phyloP scores from a whole-genome alignment of 2,888 invertebrate species.

The Polydesmus complanatus region DNA sequence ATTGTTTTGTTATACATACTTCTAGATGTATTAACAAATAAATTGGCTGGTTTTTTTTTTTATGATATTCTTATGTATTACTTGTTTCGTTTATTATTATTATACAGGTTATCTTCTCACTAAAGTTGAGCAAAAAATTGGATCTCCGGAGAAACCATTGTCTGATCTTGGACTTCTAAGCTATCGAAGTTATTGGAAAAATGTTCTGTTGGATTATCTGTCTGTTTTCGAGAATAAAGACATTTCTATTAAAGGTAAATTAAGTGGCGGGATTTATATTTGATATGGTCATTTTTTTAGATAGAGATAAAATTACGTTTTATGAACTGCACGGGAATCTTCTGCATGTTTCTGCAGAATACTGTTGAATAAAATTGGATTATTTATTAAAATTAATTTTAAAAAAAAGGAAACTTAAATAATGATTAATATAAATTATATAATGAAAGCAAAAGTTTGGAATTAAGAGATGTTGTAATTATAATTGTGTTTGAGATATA shows the following conservation, averaged over 20 bases:
- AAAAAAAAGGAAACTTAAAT: no score
- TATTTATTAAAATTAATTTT: no score
- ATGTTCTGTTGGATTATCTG: slow-evolving; percentile 78
- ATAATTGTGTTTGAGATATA: no score
- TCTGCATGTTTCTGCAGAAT: no score
- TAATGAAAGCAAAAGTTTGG: no score
- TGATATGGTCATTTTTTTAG: no score
- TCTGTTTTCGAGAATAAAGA: slow-evolving; percentile 78
- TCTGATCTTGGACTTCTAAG: slow-evolving; percentile 95
- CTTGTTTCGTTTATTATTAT: slow-evolving; percentile 7
- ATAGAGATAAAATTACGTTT: no score
- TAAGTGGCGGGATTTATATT: no score
- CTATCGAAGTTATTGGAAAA: slow-evolving; percentile 98
- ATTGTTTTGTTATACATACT: neutral
- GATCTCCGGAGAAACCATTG: slow-evolving; percentile 97
- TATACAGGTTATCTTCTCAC: slow-evolving; percentile 83
- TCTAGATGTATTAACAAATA: neutral
- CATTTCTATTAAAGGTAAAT: slow-evolving; percentile 70
- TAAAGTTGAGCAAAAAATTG: slow-evolving; percentile 88
- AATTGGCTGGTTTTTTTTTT: neutral
- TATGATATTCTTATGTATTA: neutral
- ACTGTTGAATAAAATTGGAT: no score
- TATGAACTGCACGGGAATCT: no score
- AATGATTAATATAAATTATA: no score
- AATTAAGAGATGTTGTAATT: no score